Base-by-base conservation (phyloP, 1,140 invertebrate genomes). In the Nephila pilipes region DNA sequence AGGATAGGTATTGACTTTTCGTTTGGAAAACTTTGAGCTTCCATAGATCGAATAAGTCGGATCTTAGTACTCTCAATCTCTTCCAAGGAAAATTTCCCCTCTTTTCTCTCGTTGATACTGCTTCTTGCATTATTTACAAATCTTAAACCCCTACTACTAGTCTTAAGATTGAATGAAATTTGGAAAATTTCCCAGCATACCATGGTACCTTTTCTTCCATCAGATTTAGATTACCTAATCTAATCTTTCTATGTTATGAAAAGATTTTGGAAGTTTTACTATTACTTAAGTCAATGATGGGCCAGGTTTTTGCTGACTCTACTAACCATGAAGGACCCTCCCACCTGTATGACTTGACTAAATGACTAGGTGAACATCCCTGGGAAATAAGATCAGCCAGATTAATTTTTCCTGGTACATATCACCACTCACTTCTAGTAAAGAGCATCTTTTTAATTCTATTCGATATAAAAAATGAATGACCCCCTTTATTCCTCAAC, bases 341-440 rank as follows among this genome's bases (percentile, higher is more conserved):
- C 20, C 69, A 32, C n/a, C n/a, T n/a, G 20, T 18, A 14, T 18
- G 3, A 81, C 22, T 81, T 0, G 20, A 8, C 22, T 22, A 83
- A 83, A n/a, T 83, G 38, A 54, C 18, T 25, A 1, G 38, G 38
- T 38, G 38, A 54, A 25, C 6, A 83, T 54, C 80, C 38, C 20
- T 38, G 18, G 6, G 22, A 54, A 25, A 54, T 83, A 22, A 83
- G n/a, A 54, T 83, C 36, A 8, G 80, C 18, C 4, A 2, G 46
- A 83, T 83, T 83, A 83, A 55, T 54, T 83, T 83, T 83, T 20
- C 38, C 80, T n/a, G 18, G n/a, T 55, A 83, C 20, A 83, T 55
- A 22, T n/a, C 22, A 1, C 46, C 38, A 55, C n/a, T 54, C 38
- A 12, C 1, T 83, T 5, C 54, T 38, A 10, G 80, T 18, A 83